phyloP scores from a whole-genome alignment of 2,113 vertebrate genomes.

The Cacatua alba region DNA sequence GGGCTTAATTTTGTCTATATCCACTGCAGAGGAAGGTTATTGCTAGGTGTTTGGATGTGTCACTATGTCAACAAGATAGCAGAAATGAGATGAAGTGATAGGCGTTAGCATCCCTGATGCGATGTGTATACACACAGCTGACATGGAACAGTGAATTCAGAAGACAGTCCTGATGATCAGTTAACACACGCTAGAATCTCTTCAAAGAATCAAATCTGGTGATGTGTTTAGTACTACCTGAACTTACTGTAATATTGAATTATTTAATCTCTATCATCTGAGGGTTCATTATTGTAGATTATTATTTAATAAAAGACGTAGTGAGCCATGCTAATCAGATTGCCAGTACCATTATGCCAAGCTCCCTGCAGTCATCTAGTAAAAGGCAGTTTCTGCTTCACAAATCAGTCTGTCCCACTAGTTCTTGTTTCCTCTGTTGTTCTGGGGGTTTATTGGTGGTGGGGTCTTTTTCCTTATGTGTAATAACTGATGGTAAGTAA shows the following conservation, averaged over 20 bases:
- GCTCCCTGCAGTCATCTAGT: background rate
- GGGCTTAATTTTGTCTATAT: background rate
- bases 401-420: background rate
- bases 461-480: background rate
- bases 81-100: background rate
- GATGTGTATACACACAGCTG: background rate
- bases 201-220: background rate
- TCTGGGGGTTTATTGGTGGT: background rate
- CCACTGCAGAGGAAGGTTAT: background rate
- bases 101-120: background rate
- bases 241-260: background rate
- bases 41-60: background rate
- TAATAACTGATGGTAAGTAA: background rate
- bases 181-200: background rate
- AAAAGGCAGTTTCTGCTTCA: background rate
- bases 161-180: background rate
- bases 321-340: slow-evolving; percentile 3
- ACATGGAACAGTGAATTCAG: background rate
- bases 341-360: background rate
- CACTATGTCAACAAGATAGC: rapidly evolving
- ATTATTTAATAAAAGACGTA: slow-evolving; percentile 27
- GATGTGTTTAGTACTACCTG: background rate
- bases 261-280: slow-evolving; percentile 4
- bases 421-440: background rate
- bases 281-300: slow-evolving; percentile 17